A percentile compares a stretch with the other conserved stretches of the same genome.
Evolutionary conservation across 2,113 vertebrate genomes (phyloP).

Genomic region (Pseudolaguvia tuberculata): DNA sequence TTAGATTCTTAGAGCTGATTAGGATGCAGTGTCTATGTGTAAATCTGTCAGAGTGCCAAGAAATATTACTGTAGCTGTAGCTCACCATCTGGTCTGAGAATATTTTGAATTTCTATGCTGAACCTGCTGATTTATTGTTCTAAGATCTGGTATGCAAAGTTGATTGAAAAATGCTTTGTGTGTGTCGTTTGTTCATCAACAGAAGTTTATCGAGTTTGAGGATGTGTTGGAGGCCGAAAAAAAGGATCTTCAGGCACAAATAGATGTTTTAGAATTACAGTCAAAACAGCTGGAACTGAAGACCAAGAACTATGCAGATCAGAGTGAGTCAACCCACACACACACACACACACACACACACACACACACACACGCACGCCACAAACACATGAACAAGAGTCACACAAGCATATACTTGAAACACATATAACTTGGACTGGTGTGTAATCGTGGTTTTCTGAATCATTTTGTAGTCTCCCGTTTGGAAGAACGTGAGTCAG

Average conservation of each 20-base stretch:
- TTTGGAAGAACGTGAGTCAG: slow-evolving; percentile 89
- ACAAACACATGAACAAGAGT: not conserved
- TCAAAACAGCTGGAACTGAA: slow-evolving; percentile 92
- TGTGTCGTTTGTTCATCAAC: slow-evolving; percentile 23
- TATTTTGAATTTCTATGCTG: not conserved
- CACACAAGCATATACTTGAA: not conserved
- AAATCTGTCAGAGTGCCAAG: not conserved
- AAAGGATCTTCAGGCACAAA: slow-evolving; percentile 90
- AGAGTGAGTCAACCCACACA: slow-evolving; percentile 64
- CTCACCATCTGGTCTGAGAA: slow-evolving; percentile 3
- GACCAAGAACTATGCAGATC: slow-evolving; percentile 91
- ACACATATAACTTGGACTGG: not conserved
- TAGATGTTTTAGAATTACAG: slow-evolving; percentile 90
- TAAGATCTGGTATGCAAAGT: not conserved
- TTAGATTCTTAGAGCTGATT: not conserved
- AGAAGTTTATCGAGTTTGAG: slow-evolving; percentile 99
- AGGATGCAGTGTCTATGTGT: not conserved
- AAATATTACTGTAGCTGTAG: not conserved
- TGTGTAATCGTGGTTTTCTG: not conserved
- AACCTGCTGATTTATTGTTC: not conserved
- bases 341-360: not conserved
- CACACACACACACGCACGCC: not conserved
- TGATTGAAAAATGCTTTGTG: not conserved
- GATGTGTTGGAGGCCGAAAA: slow-evolving; percentile 96
- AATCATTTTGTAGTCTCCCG: slow-evolving; percentile 75